A percentile compares a stretch with the other conserved stretches of the same genome.
These are phyloP conservation scores for Drosophila mimetica DNA, from an alignment of 2,888 invertebrate genomes.

Conservation along the genomic window DNA sequence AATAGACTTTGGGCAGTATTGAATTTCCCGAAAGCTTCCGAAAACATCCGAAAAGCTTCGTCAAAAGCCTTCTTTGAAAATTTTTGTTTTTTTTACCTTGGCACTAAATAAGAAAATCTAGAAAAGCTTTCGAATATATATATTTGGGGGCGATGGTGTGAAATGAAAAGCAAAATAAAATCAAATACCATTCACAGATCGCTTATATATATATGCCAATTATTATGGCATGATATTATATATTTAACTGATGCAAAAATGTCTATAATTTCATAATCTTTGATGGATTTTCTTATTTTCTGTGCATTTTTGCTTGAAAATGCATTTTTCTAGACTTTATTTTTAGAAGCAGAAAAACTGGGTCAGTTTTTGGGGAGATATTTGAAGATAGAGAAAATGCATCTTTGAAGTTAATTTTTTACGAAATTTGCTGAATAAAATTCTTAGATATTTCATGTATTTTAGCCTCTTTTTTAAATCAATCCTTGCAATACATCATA, in stretches of 20 bases:
- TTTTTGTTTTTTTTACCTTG: slow-evolving; percentile 69
- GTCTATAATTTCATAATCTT: slow-evolving; percentile 8
- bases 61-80: slow-evolving; percentile 29
- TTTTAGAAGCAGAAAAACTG: slow-evolving; percentile 25
- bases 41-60: slow-evolving; percentile 39
- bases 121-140: slow-evolving; percentile 12
- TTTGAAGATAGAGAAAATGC: slow-evolving; percentile 2
- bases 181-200: slow-evolving; percentile 29
- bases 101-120: slow-evolving; percentile 65
- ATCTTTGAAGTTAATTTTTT: background rate
- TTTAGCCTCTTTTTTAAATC: too few species aligned
- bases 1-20: slow-evolving; percentile 77
- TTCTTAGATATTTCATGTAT: background rate
- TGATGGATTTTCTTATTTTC: background rate
- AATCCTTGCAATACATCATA: background rate
- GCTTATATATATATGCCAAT: slow-evolving; percentile 1
- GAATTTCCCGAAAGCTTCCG: slow-evolving; percentile 69
- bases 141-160: slow-evolving; percentile 1
- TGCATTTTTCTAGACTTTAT: slow-evolving; percentile 15
- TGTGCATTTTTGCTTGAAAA: slow-evolving; percentile 5
- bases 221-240: slow-evolving; percentile 12
- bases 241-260: background rate
- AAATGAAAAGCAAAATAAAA: slow-evolving; percentile 17
- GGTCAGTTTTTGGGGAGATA: slow-evolving; percentile 18
- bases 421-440: background rate